Evolutionary conservation across 1,140 invertebrate species (phyloP), one percentile per base, ranked within the genome.

Genomic region (Zeugodacus cucurbitae): DNA sequence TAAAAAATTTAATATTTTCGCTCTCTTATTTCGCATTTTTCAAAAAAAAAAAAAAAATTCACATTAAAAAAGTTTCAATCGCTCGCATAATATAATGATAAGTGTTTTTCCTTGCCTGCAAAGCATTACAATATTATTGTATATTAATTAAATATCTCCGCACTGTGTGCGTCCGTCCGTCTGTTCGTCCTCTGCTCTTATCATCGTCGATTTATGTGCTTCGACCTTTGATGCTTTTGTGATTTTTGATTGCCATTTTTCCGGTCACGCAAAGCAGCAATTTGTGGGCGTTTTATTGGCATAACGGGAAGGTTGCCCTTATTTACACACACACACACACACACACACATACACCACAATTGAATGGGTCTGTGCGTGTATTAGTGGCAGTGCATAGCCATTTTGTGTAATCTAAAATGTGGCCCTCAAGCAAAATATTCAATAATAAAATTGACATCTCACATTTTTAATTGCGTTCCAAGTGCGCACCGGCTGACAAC

Each of bases 401-500:
- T 86, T 86, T 37, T 58, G 48, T 37, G 34, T 86, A 48, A 86
- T 86, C 29, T 86, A 86, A 59, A 86, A 86, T 59, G 59, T 58
- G 20, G 20, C 85, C 85, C 34, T 6, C 8, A 58, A 59, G 32
- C 82, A 82, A 74, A 87, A 87, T 89, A 86, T 89, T 78, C 20
- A 90, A 90, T 90, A 90, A 91, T 92, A 92, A 92, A 91, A 90
- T 90, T 89, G 90, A 89, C 90, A 91, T 92, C 90, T n/a, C 91
- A 92, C 90, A 92, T 90, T 89, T 89, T 89, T 82, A 92, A 92
- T 91, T 91, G 91, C 90, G 90, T 90, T 89, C 91, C 90, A 88
- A 62, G 29, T 82, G 17, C n/a, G 41, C 26, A 8, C 44, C 41
- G 26, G 29, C 5, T 54, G 67, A 48, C 64, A 58, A 78, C 34